These are phyloP conservation scores for Glomeris marginata DNA, from an alignment of 2,888 invertebrate species.

Conservation along the genomic window DNA sequence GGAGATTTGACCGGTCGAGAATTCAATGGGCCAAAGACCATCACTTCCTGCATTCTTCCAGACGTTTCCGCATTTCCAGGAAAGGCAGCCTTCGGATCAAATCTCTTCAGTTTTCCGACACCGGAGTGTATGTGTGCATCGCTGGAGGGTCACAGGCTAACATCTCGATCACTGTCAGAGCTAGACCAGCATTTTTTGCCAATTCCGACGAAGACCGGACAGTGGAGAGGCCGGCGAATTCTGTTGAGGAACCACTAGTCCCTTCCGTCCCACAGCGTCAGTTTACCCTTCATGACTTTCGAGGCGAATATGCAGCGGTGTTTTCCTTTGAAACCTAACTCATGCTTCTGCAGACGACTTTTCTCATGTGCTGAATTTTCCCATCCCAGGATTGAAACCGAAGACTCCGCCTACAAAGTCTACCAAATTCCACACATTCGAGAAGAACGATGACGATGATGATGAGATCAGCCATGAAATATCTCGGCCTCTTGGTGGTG, in stretches of 20 bases:
- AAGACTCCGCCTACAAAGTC: conserved; percentile 1
- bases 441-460: conserved; percentile 10
- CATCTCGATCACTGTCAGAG: conserved; percentile 61
- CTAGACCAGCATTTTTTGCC: conserved; percentile 60
- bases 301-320: not conserved
- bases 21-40: conserved; percentile 84
- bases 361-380: not conserved
- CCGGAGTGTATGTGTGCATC: conserved; percentile 71
- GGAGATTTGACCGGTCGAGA: conserved; percentile 56
- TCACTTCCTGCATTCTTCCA: conserved; percentile 27
- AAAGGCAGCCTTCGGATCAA: conserved; percentile 76
- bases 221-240: conserved; percentile 17
- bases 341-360: conserved; percentile 36
- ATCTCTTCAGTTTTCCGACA: conserved; percentile 62
- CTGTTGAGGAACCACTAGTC: conserved; percentile 5
- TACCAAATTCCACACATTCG: conserved; percentile 5
- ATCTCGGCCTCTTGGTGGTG: no score
- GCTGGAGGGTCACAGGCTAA: conserved; percentile 66
- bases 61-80: conserved; percentile 60
- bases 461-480: not conserved
- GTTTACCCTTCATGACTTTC: not conserved
- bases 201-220: conserved; percentile 51
- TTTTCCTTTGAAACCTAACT: conserved; percentile 33
- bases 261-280: not conserved
- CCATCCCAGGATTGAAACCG: conserved; percentile 2